Conservation (phyloP, 2,888 invertebrate species). For the Athalia cordata region DNA sequence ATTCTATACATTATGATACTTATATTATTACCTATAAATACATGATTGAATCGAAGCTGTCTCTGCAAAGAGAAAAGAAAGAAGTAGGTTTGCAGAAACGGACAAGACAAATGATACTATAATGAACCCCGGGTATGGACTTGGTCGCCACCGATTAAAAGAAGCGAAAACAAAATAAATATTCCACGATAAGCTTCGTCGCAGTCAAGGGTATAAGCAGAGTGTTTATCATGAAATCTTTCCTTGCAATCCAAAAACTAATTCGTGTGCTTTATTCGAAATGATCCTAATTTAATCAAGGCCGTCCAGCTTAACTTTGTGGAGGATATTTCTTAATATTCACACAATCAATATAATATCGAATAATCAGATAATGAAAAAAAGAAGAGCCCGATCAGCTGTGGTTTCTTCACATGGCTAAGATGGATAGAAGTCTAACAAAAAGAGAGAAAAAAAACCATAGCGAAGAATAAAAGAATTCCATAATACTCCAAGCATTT, state of each 20-base stretch:
- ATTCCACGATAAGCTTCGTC: constrained; percentile 3
- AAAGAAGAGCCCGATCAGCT: background rate
- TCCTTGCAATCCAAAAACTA: constrained; percentile 8
- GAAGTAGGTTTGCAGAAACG: constrained; percentile 12
- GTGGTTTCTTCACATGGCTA: constrained; percentile 6
- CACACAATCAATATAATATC: constrained; percentile 51
- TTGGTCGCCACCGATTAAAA: background rate
- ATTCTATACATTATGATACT: constrained; percentile 25
- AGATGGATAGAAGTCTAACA: background rate
- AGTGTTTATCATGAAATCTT: background rate
- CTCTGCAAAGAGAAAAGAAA: constrained; percentile 11
- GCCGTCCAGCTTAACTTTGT: constrained; percentile 73
- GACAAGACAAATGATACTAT: background rate
- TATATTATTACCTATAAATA: constrained; percentile 34
- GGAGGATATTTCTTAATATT: constrained; percentile 68
- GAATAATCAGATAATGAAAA: background rate
- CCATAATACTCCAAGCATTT: too few relatives aligned
- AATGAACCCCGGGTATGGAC: background rate
- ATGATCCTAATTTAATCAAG: constrained; percentile 72
- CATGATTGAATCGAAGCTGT: constrained; percentile 35
- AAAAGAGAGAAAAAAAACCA: background rate
- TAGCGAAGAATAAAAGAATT: too few relatives aligned
- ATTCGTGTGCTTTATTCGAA: constrained; percentile 66
- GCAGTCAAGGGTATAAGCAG: constrained; percentile 3
- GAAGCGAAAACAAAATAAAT: constrained; percentile 11